Conservation (phyloP, 2,888 invertebrate species). For the Junonia oenone region DNA sequence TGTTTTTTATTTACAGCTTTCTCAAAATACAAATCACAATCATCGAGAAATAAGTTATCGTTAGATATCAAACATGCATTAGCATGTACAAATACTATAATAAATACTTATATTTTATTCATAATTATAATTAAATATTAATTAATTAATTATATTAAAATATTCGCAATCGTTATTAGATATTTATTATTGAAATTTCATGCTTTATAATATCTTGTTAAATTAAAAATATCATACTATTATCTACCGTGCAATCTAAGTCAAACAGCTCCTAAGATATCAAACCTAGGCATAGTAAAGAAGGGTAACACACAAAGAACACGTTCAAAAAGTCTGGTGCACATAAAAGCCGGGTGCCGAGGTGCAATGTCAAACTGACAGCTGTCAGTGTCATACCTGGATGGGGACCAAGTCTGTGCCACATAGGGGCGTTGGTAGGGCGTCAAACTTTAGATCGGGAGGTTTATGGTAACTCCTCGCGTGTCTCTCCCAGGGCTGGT, state of each 20-base stretch:
- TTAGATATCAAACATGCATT: conserved; percentile 6
- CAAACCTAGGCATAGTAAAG: conserved; percentile 22
- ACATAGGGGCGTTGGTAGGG: conserved; percentile 71
- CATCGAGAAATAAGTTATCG: conserved; percentile 7
- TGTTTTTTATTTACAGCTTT: conserved; percentile 18
- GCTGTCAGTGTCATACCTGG: conserved; percentile 74
- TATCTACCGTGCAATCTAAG: conserved; percentile 55
- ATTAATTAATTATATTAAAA: conserved; percentile 8
- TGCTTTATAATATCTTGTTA: conserved; percentile 15
- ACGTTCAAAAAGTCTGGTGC: conserved; percentile 53
- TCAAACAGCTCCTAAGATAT: conserved; percentile 16
- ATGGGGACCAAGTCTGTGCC: conserved; percentile 75
- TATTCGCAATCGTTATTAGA: conserved; percentile 6
- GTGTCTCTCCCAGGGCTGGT: conserved; percentile 85
- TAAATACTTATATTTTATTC: conserved; percentile 14
- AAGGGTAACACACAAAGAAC: conserved; percentile 41
- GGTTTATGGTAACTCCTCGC: conserved; percentile 80
- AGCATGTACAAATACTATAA: conserved; percentile 13
- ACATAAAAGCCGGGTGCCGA: conserved; percentile 67
- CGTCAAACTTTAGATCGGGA: conserved; percentile 77
- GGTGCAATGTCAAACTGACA: conserved; percentile 60
- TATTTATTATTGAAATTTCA: conserved; percentile 7
- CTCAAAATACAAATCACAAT: conserved; percentile 18
- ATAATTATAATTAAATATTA: conserved; percentile 5
- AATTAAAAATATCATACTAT: conserved; percentile 22